Evolutionary conservation across 92 coral and sea anemone genomes (phyloP).

Genomic region (Porites divaricata): DNA sequence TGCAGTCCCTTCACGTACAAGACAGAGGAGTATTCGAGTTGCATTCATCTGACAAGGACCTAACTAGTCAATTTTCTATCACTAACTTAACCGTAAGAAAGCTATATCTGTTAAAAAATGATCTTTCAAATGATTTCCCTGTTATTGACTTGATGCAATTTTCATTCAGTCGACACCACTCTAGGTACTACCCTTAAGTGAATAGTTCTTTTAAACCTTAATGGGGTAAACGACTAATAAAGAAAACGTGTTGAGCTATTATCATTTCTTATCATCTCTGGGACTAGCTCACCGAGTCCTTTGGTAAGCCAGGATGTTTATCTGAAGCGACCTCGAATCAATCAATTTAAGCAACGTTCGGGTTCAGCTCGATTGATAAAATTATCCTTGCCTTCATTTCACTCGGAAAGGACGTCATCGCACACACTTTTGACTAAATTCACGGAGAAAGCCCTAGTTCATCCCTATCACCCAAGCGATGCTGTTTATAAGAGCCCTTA

Average conservation of each 20-base stretch:
- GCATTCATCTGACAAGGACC: slow-evolving; percentile 75
- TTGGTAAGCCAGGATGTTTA: not conserved
- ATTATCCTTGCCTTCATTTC: too few relatives aligned
- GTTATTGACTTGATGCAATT: too few relatives aligned
- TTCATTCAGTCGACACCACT: too few relatives aligned
- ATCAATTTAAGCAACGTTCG: too few relatives aligned
- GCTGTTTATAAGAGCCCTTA: not conserved
- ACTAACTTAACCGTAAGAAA: slow-evolving; percentile 84
- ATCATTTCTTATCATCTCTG: too few relatives aligned
- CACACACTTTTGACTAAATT: too few relatives aligned
- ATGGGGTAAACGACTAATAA: too few relatives aligned
- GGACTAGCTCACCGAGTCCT: not conserved
- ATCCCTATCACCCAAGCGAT: not conserved
- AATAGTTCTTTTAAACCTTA: too few relatives aligned
- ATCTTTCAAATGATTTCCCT: not conserved
- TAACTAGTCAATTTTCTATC: slow-evolving; percentile 68
- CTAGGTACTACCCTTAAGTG: too few relatives aligned
- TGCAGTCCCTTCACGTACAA: slow-evolving; percentile 86
- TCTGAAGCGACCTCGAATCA: not conserved
- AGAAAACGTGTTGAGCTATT: too few relatives aligned
- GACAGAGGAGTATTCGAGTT: slow-evolving; percentile 91
- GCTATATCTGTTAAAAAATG: not conserved
- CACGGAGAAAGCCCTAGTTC: not conserved
- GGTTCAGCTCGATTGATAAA: too few relatives aligned
- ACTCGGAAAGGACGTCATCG: too few relatives aligned